Conservation (phyloP, 2,888 invertebrate species). For the Frankliniella intonsa region DNA sequence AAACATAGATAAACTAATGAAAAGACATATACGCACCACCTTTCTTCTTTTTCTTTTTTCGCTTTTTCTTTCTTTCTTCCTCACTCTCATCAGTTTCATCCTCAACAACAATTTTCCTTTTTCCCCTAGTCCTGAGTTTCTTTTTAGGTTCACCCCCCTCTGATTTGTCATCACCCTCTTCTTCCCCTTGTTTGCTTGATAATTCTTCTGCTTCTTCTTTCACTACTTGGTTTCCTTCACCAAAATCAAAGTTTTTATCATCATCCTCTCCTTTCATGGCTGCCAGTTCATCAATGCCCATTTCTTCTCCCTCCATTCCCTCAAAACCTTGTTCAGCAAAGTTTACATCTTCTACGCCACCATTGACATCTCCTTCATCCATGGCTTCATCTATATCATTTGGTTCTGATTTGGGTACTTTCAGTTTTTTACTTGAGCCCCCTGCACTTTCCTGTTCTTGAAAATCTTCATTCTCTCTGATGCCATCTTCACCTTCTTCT, state of each 20-base stretch:
- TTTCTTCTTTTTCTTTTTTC: slow-evolving; percentile 36
- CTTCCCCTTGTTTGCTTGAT: slow-evolving; percentile 30
- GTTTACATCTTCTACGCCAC: not conserved
- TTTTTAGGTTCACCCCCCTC: slow-evolving; percentile 32
- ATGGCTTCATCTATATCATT: not conserved
- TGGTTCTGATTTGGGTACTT: not conserved
- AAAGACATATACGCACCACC: slow-evolving; percentile 34
- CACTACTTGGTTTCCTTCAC: not conserved
- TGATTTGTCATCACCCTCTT: slow-evolving; percentile 31
- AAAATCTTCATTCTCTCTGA: slow-evolving; percentile 16
- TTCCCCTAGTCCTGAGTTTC: slow-evolving; percentile 33
- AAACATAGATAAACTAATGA: not conserved
- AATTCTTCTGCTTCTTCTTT: slow-evolving; percentile 17
- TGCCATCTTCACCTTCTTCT: slow-evolving; percentile 12
- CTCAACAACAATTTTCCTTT: slow-evolving; percentile 35
- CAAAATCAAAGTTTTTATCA: not conserved
- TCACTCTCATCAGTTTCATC: slow-evolving; percentile 37
- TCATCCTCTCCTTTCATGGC: not conserved
- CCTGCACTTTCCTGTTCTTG: slow-evolving; percentile 14
- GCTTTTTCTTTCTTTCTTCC: slow-evolving; percentile 37
- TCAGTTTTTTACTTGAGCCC: not conserved
- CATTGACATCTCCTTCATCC: slow-evolving; percentile 9
- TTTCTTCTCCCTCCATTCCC: not conserved
- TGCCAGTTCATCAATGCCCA: not conserved
- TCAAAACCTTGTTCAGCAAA: not conserved